Conservation (phyloP, 2,113 vertebrate genomes). For the Grallaria varia region DNA sequence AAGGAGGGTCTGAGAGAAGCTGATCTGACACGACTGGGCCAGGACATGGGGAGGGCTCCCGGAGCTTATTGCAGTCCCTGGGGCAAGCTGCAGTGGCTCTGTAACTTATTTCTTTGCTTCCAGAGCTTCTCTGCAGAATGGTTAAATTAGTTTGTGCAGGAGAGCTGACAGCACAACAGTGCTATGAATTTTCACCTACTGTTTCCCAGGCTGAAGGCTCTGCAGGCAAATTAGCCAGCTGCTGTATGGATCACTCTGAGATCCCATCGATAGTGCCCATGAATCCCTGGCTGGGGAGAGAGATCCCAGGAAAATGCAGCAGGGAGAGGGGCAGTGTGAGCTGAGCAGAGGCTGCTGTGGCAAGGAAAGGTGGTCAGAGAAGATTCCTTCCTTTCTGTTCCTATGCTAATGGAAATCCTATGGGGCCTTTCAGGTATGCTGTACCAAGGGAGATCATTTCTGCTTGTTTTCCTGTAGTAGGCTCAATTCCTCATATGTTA, state of each 20-base stretch:
- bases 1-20: rapidly evolving
- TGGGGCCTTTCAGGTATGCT: neutral
- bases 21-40: rapidly evolving
- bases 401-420: neutral
- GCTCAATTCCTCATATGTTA: neutral
- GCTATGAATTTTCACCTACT: neutral
- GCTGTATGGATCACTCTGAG: neutral
- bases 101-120: neutral
- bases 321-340: neutral
- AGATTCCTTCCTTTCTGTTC: neutral
- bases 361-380: neutral
- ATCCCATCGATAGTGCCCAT: neutral
- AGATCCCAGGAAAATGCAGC: neutral
- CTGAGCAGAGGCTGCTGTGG: neutral
- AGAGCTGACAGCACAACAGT: neutral
- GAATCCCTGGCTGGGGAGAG: neutral
- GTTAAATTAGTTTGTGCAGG: neutral
- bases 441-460: neutral
- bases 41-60: neutral
- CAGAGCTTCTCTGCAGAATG: neutral
- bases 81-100: neutral
- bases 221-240: neutral
- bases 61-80: neutral
- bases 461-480: neutral
- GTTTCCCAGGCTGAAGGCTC: neutral